phyloP scores from a whole-genome alignment of 2,113 vertebrate genomes.

The Ascaphus truei region DNA sequence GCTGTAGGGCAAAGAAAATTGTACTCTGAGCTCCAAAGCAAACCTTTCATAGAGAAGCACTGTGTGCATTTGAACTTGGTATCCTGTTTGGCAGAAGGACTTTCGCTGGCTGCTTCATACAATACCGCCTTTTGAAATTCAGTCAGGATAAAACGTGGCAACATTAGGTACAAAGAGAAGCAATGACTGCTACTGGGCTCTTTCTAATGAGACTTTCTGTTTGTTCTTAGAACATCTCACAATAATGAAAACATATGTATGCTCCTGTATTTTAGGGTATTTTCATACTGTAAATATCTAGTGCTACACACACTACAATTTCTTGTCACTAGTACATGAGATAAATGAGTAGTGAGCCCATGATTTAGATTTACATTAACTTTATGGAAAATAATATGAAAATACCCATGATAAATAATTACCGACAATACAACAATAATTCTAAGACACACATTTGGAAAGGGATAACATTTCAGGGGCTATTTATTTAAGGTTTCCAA shows the following conservation, averaged over 20 bases:
- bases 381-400: background rate
- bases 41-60: slow-evolving; percentile 44
- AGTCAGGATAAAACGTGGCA: slow-evolving; percentile 32
- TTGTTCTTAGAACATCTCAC: slow-evolving; percentile 12
- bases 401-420: too few species aligned
- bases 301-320: background rate
- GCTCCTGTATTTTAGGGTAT: background rate
- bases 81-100: slow-evolving; percentile 32
- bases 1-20: slow-evolving; percentile 68
- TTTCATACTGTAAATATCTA: background rate
- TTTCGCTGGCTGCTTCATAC: slow-evolving; percentile 35
- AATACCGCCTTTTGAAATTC: slow-evolving; percentile 39
- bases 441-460: too few species aligned
- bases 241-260: slow-evolving; percentile 29
- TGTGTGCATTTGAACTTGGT: slow-evolving; percentile 47
- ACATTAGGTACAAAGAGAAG: slow-evolving; percentile 16
- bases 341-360: background rate
- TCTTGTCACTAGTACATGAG: too few species aligned
- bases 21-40: slow-evolving; percentile 60
- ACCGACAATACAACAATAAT: too few species aligned
- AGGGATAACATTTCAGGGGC: too few species aligned
- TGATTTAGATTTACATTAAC: background rate
- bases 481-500: too few species aligned
- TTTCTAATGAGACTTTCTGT: slow-evolving; percentile 23
- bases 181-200: slow-evolving; percentile 15